Percentiles rank a stretch among this genome's conserved stretches.
phyloP scores from a whole-genome alignment of 2,113 vertebrate species.

The Nestor notabilis region DNA sequence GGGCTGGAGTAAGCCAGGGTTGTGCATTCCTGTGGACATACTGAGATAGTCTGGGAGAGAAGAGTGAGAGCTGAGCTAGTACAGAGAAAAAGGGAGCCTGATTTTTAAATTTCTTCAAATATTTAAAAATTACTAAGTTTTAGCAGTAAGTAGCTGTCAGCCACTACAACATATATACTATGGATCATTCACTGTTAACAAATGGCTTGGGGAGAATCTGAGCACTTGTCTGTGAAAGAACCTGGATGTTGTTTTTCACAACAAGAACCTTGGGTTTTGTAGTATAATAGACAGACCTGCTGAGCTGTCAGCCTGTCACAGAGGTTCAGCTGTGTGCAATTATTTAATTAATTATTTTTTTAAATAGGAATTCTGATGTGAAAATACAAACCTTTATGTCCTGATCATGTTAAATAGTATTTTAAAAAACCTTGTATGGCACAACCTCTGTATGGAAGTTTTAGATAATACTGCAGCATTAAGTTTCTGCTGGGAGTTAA shows the following conservation, averaged over 20 bases:
- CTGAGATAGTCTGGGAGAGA: not conserved
- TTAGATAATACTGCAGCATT: not conserved
- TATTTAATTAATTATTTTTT: not conserved
- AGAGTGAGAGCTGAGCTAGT: too few species aligned
- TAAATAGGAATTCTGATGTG: not conserved
- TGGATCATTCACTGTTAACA: not conserved
- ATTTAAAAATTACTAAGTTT: not conserved
- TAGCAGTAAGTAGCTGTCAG: not conserved
- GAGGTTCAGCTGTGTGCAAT: too few species aligned
- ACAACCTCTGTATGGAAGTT: not conserved
- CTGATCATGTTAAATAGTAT: not conserved
- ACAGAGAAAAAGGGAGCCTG: not conserved
- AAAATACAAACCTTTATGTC: not conserved
- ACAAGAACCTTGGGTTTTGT: not conserved
- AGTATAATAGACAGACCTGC: not conserved
- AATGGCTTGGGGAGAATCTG: not conserved
- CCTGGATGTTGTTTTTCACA: not conserved
- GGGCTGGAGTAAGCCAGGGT: not conserved
- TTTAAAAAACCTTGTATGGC: not conserved
- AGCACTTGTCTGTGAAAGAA: not conserved
- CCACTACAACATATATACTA: not conserved
- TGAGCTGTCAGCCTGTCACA: not conserved
- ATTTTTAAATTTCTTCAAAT: not conserved
- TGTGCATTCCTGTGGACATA: rapidly evolving
- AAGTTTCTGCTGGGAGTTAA: not conserved